phyloP scores from a whole-genome alignment of 2,797 vertebrate species.

The Myotis daubentonii region DNA sequence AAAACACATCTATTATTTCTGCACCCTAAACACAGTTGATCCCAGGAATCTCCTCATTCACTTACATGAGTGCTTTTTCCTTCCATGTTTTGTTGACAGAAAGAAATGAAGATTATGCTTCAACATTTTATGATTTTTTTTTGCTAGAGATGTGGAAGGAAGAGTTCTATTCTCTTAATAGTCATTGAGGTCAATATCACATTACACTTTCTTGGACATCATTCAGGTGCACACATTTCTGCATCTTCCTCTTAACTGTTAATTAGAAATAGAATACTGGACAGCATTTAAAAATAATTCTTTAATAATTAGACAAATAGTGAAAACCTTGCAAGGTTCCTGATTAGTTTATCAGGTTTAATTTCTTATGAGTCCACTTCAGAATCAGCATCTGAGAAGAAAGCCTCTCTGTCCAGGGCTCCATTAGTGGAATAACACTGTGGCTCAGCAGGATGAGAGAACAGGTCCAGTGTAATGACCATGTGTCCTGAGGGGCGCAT shows the following conservation, averaged over 20 bases:
- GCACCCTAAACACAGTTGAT: fast-evolving
- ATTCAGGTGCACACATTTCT: constrained; percentile 7
- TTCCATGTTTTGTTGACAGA: not conserved
- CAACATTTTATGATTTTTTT: not conserved
- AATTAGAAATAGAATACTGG: not conserved
- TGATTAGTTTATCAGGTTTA: not conserved
- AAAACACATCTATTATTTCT: not conserved
- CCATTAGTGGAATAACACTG: not conserved
- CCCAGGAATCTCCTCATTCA: not conserved
- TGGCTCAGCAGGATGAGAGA: not conserved
- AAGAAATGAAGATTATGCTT: not conserved
- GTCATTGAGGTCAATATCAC: not conserved
- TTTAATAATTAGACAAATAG: constrained; percentile 38
- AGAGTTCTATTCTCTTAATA: not conserved
- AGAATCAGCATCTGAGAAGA: constrained; percentile 14
- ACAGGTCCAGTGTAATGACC: not conserved
- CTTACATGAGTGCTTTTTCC: not conserved
- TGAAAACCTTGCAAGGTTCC: constrained; percentile 1
- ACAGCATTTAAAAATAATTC: not conserved
- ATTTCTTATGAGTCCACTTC: not conserved
- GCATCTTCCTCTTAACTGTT: not conserved
- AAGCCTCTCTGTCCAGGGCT: not conserved
- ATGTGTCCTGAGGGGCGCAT: not conserved
- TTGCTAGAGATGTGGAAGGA: not conserved
- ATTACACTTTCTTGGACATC: not conserved